Conservation (phyloP, 1,140 invertebrate genomes). For the Drosophila repletoides region DNA sequence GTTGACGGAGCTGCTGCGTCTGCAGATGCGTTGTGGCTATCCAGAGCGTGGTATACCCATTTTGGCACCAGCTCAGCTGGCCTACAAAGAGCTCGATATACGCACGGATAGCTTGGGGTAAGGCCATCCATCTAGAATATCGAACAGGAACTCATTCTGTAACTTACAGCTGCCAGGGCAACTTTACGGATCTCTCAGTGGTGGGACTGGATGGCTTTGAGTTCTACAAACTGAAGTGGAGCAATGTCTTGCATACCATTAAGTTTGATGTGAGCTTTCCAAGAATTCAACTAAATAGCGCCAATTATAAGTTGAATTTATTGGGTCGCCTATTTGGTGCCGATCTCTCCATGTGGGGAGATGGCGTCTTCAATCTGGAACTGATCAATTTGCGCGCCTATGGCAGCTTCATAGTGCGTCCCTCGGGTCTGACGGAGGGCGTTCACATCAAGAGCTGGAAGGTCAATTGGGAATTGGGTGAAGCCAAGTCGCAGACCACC, state of each 20-base stretch:
- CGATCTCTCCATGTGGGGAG: slow-evolving; percentile 41
- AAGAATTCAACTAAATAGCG: slow-evolving; percentile 40
- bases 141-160: neutral
- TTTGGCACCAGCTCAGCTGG: slow-evolving; percentile 53
- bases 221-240: slow-evolving; percentile 55
- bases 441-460: slow-evolving; percentile 56
- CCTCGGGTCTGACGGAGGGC: slow-evolving; percentile 30
- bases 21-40: slow-evolving; percentile 79
- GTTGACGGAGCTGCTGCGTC: slow-evolving; percentile 65
- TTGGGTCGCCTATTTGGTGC: slow-evolving; percentile 35
- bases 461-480: slow-evolving; percentile 49
- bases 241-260: slow-evolving; percentile 58
- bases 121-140: neutral
- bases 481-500: slow-evolving; percentile 50
- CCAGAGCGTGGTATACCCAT: slow-evolving; percentile 55
- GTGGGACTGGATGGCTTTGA: slow-evolving; percentile 69
- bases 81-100: slow-evolving; percentile 34
- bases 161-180: slow-evolving; percentile 47
- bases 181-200: slow-evolving; percentile 57
- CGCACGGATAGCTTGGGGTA: slow-evolving; percentile 36
- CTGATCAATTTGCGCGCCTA: slow-evolving; percentile 54
- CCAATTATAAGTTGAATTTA: slow-evolving; percentile 56
- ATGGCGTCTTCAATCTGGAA: slow-evolving; percentile 55
- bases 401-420: slow-evolving; percentile 68
- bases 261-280: slow-evolving; percentile 69